phyloP scores from a whole-genome alignment of 2,113 vertebrate species.

The Proteles cristata region DNA sequence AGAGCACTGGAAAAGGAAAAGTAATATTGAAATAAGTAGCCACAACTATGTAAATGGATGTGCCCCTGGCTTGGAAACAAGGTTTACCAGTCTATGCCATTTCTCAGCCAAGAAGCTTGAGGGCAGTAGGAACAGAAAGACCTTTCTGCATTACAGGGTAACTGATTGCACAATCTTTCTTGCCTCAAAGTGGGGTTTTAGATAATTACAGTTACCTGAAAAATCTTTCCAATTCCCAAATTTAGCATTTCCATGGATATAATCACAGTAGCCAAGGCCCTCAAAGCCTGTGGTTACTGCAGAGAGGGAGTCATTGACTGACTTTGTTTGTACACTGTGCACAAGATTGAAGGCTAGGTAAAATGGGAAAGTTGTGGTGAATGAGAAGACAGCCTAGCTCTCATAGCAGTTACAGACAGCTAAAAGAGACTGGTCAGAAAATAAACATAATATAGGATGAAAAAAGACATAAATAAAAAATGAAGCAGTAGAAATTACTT shows the following conservation, averaged over 20 bases:
- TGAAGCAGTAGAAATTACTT: not conserved
- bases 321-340: not conserved
- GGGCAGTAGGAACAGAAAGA: not conserved
- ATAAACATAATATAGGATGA: not conserved
- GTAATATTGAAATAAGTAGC: constrained; percentile 55
- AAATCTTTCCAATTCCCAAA: not conserved
- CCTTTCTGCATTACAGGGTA: not conserved
- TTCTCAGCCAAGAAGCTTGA: not conserved
- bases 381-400: not conserved
- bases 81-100: not conserved
- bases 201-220: not conserved
- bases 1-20: constrained; percentile 4
- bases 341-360: not conserved
- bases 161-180: not conserved
- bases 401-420: not conserved
- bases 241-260: not conserved
- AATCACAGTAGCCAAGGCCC: not conserved
- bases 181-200: not conserved
- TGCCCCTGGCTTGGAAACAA: not conserved
- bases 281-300: not conserved
- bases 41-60: constrained; percentile 19
- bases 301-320: not conserved
- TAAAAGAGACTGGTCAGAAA: not conserved
- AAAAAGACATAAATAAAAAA: constrained; percentile 1
- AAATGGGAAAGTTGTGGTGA: not conserved